Percentiles rank a stretch among this genome's conserved stretches.
Conservation (phyloP, 2,797 vertebrate genomes). For the Capromys pilorides region DNA sequence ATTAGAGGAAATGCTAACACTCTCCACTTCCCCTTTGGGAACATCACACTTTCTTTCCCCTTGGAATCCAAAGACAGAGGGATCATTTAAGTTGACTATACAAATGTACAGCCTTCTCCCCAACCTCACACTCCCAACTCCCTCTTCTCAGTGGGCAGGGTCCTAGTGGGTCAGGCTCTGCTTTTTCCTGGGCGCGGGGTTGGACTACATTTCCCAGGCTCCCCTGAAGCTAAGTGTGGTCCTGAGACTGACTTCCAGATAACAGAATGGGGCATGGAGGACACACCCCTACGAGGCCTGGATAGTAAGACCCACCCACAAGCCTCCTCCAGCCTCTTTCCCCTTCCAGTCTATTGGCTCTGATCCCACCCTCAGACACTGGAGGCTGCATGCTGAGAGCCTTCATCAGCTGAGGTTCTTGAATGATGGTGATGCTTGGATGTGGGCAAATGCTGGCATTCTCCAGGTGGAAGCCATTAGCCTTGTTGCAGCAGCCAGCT, state of each 20-base stretch:
- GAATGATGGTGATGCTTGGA: neutral
- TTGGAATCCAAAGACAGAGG: neutral
- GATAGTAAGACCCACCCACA: neutral
- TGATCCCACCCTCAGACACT: neutral
- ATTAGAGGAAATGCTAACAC: neutral
- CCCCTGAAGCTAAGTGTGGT: neutral
- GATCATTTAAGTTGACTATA: neutral
- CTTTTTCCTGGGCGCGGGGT: neutral
- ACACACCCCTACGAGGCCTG: neutral
- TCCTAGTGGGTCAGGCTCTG: neutral
- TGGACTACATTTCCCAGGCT: constrained; percentile 43
- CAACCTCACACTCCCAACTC: too few relatives aligned
- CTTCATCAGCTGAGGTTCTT: neutral
- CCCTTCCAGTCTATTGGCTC: neutral
- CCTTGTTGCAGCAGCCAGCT: neutral
- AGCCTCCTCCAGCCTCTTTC: neutral
- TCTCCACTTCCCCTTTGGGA: neutral
- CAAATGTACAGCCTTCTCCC: neutral
- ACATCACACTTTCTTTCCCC: neutral
- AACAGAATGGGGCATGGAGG: neutral
- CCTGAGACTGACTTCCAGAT: neutral
- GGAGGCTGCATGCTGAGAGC: neutral
- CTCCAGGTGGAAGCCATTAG: neutral
- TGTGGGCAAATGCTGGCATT: neutral
- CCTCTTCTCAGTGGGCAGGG: neutral